Evolutionary conservation across 30 jellyfish, hydroid and myxozoan species (phyloP), one percentile per base, ranked within the genome.

Genomic region (Mastigias papua): DNA sequence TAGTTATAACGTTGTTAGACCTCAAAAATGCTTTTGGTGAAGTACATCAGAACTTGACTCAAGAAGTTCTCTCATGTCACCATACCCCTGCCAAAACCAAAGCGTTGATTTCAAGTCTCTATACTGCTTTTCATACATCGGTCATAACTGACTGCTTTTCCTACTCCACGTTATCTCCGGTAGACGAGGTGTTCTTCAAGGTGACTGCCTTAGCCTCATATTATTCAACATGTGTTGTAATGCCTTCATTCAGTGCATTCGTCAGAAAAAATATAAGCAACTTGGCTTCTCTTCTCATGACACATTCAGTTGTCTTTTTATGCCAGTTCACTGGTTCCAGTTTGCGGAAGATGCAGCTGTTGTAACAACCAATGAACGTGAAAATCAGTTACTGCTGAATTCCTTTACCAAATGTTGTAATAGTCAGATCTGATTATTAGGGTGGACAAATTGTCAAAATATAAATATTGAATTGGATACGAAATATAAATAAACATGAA

Each of bases 161-260:
- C n/a, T n/a, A n/a, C n/a, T n/a, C n/a, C n/a, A n/a, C n/a, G n/a
- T n/a, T n/a, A n/a, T n/a, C n/a, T n/a, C n/a, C n/a, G n/a, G n/a
- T n/a, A n/a, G 78, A 16, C 83, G 48, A 20, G 87, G 87, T 25
- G 82, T 76, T 58, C 87, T 76, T 49, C 87, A 76, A 76, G 76
- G 87, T 29, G 87, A 76, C 68, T 76, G 87, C 29, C 78, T 42
- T 8, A 76, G 87, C 50, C 87, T 82, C 6, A 84, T 48, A 3
- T 34, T 76, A 19, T 48, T 30, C 73, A 76, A 76, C 32, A 22
- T 76, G 11, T 76, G 46, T 49, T 48, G 42, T 37, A 76, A 76
- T n/a, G 48, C 73, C 33, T 51, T 29, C 73, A 76, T 49, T 1
- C 35, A 76, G 27, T 50, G 13, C 50, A 27, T 42, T 27, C 48